Evolutionary conservation across 2,888 invertebrate species (phyloP).

Genomic region (Heliconius aoede): DNA sequence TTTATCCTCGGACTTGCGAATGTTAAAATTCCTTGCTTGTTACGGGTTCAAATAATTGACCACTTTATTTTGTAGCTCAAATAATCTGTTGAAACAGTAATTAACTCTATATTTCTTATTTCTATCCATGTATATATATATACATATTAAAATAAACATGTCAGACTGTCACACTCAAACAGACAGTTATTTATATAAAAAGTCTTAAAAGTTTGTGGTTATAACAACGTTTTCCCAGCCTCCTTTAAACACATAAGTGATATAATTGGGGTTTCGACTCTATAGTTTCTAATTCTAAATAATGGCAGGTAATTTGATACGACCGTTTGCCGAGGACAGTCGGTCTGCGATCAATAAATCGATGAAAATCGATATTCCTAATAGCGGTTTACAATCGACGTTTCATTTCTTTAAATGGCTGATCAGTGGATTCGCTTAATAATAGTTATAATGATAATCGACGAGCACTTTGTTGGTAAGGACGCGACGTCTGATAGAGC

Average conservation of each 20-base stretch:
- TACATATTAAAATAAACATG: constrained; percentile 40
- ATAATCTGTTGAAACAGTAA: constrained; percentile 27
- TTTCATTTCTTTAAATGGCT: constrained; percentile 84
- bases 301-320: constrained; percentile 81
- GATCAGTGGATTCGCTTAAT: constrained; percentile 80
- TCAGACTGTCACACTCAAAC: constrained; percentile 46
- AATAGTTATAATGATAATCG: constrained; percentile 80
- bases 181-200: constrained; percentile 17
- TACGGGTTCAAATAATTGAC: constrained; percentile 49
- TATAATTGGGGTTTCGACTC: constrained; percentile 82
- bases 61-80: constrained; percentile 42
- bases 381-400: constrained; percentile 78
- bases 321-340: constrained; percentile 82
- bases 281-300: constrained; percentile 83
- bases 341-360: constrained; percentile 84
- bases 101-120: constrained; percentile 27
- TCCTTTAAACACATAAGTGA: constrained; percentile 84
- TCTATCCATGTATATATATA: constrained; percentile 11
- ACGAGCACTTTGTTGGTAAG: constrained; percentile 67
- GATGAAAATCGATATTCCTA: constrained; percentile 77
- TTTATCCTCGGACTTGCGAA: constrained; percentile 63
- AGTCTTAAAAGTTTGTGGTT: constrained; percentile 62
- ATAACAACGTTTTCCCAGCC: constrained; percentile 75
- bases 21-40: constrained; percentile 53
- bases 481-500: constrained; percentile 48